Evolutionary conservation across 2,888 invertebrate genomes (phyloP).

Genomic region (Lycaena phlaeas): DNA sequence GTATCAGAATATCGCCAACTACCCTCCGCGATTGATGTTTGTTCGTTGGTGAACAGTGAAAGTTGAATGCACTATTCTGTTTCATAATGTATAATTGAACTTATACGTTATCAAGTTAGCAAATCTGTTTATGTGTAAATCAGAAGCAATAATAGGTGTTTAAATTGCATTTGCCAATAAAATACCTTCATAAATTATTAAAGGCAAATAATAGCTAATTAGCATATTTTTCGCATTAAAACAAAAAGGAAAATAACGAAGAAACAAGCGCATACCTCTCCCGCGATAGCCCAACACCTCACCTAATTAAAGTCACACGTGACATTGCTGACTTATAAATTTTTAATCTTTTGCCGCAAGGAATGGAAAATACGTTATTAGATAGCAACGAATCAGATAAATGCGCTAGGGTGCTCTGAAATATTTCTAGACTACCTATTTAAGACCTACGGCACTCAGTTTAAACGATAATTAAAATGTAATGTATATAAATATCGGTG

Average conservation of each 20-base stretch:
- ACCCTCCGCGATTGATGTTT: no score
- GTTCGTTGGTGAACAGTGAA: no score
- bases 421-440: not conserved
- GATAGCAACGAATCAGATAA: slow-evolving; percentile 11
- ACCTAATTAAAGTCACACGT: slow-evolving; percentile 62
- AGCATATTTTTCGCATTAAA: slow-evolving; percentile 17
- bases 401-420: slow-evolving; percentile 3
- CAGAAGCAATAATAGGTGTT: no score
- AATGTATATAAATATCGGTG: not conserved
- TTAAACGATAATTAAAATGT: not conserved
- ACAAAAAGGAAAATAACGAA: slow-evolving; percentile 33
- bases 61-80: no score
- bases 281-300: slow-evolving; percentile 34
- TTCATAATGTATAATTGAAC: no score
- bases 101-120: no score
- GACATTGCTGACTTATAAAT: slow-evolving; percentile 59
- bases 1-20: no score
- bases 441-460: not conserved
- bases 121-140: no score
- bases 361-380: slow-evolving; percentile 29
- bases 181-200: no score
- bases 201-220: slow-evolving; percentile 17
- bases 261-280: slow-evolving; percentile 38
- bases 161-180: no score
- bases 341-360: slow-evolving; percentile 48